A percentile compares a stretch with the other conserved stretches of the same genome.
Evolutionary conservation across 2,888 invertebrate species (phyloP).

Genomic region (Caenorhabditis drosophilae): DNA sequence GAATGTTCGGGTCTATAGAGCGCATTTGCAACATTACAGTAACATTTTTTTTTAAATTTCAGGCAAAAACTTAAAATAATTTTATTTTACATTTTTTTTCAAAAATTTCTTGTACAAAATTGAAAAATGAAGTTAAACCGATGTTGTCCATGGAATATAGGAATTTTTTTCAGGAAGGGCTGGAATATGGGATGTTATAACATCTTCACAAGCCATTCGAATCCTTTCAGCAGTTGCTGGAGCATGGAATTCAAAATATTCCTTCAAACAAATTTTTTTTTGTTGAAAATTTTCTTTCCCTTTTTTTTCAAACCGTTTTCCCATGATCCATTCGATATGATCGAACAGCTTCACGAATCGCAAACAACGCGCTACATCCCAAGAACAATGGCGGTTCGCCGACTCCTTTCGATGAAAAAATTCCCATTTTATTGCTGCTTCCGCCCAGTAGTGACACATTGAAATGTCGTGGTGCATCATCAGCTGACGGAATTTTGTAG

Average conservation of each 20-base stretch:
- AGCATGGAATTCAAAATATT: slow-evolving; percentile 73
- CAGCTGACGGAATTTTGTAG: slow-evolving; percentile 91
- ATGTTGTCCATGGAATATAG: slow-evolving; percentile 46
- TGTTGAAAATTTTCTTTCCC: neutral
- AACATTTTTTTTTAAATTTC: too few species aligned
- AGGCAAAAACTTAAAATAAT: too few species aligned
- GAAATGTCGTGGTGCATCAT: slow-evolving; percentile 88
- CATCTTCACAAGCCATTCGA: slow-evolving; percentile 86
- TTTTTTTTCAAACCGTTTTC: slow-evolving; percentile 2
- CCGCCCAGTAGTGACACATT: slow-evolving; percentile 89
- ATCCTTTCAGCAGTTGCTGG: slow-evolving; percentile 89
- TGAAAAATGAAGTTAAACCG: too few species aligned
- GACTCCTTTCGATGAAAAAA: slow-evolving; percentile 95
- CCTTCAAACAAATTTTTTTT: slow-evolving; percentile 73
- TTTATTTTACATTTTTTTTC: too few species aligned
- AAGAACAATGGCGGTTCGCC: slow-evolving; percentile 94
- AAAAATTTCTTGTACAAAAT: too few species aligned
- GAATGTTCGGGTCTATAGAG: too few species aligned
- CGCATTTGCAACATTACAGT: too few species aligned
- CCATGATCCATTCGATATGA: slow-evolving; percentile 75
- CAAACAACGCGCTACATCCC: slow-evolving; percentile 86
- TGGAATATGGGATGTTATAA: slow-evolving; percentile 31
- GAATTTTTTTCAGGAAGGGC: slow-evolving; percentile 35
- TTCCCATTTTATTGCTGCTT: slow-evolving; percentile 86
- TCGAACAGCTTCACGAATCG: slow-evolving; percentile 82